phyloP scores from a whole-genome alignment of 1,140 invertebrate genomes.

The Camponotus pennsylvanicus region DNA sequence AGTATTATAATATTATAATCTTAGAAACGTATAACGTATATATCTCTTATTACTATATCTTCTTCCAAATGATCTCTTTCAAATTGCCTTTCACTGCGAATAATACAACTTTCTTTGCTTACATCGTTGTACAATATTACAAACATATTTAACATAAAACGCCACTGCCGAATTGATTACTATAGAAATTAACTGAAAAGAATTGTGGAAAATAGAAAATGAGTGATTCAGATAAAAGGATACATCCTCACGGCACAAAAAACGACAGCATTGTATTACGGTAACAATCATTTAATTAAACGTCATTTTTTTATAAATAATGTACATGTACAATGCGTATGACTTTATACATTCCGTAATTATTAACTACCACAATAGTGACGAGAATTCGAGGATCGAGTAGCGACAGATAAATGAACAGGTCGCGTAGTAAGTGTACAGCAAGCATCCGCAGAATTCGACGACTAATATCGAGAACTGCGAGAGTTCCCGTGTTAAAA shows the following conservation, averaged over 20 bases:
- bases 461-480: slow-evolving; percentile 21
- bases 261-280: slow-evolving; percentile 74
- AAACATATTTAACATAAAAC: neutral
- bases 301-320: slow-evolving; percentile 83
- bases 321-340: slow-evolving; percentile 78
- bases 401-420: slow-evolving; percentile 38
- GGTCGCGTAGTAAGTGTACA: slow-evolving; percentile 27
- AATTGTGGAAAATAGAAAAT: neutral
- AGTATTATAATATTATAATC: neutral
- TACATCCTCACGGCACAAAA: slow-evolving; percentile 50
- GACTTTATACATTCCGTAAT: slow-evolving; percentile 76
- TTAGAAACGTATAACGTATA: neutral
- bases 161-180: neutral
- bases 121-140: neutral
- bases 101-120: neutral
- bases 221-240: neutral
- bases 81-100: neutral
- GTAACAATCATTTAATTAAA: slow-evolving; percentile 85
- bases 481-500: slow-evolving; percentile 25
- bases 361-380: slow-evolving; percentile 49
- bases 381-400: slow-evolving; percentile 72
- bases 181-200: neutral
- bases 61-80: neutral
- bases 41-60: too few species aligned
- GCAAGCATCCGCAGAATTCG: neutral